Evolutionary conservation across 1,140 invertebrate genomes (phyloP).

Genomic region (Chrysoperla carnea): DNA sequence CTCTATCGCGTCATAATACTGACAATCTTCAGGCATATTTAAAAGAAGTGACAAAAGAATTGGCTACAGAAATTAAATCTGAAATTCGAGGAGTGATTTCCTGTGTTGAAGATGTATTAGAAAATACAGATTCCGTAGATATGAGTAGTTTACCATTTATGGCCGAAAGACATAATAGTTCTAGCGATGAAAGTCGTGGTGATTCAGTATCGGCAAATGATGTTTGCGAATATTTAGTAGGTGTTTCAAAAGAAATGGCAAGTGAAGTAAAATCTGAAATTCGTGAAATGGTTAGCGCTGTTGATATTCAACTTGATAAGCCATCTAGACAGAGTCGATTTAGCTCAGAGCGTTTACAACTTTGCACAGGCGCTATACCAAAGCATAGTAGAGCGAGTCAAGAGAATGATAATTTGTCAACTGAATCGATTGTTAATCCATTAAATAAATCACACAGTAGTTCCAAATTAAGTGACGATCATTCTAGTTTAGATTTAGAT

Average conservation of each 20-base stretch:
- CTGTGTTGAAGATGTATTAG: slow-evolving; percentile 55
- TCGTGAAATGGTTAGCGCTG: slow-evolving; percentile 46
- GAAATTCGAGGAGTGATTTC: slow-evolving; percentile 63
- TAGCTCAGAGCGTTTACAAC: slow-evolving; percentile 6
- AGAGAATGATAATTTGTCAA: not conserved
- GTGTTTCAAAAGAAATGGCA: slow-evolving; percentile 57
- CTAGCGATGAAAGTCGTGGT: slow-evolving; percentile 22
- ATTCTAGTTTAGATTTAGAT: slow-evolving; percentile 1
- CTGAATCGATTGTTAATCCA: not conserved
- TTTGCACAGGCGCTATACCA: slow-evolving; percentile 5
- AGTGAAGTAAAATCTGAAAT: slow-evolving; percentile 62
- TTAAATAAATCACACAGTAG: slow-evolving; percentile 13
- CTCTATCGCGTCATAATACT: slow-evolving; percentile 30
- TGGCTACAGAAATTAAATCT: slow-evolving; percentile 63
- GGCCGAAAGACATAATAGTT: slow-evolving; percentile 12
- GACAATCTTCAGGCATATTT: slow-evolving; percentile 53
- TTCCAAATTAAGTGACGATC: slow-evolving; percentile 11
- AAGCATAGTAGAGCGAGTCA: not conserved
- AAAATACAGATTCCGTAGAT: slow-evolving; percentile 31
- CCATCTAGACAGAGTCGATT: not conserved
- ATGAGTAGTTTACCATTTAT: not conserved
- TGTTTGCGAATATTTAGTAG: slow-evolving; percentile 55
- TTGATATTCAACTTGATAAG: slow-evolving; percentile 30
- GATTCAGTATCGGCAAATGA: slow-evolving; percentile 52
- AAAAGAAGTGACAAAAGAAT: slow-evolving; percentile 54